Percentiles rank a stretch among this genome's conserved stretches.
Evolutionary conservation across 2,113 vertebrate species (phyloP).

Genomic region (Sinocyclocheilus maitianheensis): DNA sequence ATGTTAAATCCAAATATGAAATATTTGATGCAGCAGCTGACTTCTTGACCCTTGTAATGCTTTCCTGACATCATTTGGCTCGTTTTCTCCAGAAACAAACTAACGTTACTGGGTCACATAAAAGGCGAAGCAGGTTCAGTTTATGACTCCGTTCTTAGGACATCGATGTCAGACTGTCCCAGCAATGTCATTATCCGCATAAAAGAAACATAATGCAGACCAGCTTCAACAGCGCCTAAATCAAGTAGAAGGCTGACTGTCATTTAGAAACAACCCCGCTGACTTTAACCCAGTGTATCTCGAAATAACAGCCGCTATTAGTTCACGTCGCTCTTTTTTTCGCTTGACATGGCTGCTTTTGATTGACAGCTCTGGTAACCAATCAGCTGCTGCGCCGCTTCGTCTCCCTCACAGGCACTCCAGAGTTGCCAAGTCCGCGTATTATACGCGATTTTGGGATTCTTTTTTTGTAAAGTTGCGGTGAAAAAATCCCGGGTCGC

Average conservation of each 20-base stretch:
- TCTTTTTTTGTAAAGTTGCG: too few relatives aligned
- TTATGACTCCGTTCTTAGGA: conserved; percentile 4
- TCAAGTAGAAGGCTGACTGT: not conserved
- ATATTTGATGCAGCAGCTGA: conserved; percentile 99
- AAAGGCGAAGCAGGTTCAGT: conserved; percentile 49
- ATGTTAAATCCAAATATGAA: conserved; percentile 99
- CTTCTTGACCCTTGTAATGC: conserved; percentile 93
- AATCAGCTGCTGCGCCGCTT: conserved; percentile 35
- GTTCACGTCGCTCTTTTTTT: conserved; percentile 1
- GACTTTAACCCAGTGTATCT: not conserved
- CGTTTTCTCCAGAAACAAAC: conserved; percentile 3
- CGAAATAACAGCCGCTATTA: conserved; percentile 5
- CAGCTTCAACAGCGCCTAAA: not conserved
- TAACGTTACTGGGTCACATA: not conserved
- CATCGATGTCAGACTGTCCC: conserved; percentile 16
- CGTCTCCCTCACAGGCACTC: not conserved
- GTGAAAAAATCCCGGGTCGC: too few relatives aligned
- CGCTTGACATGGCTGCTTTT: conserved; percentile 52
- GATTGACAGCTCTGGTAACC: conserved; percentile 46
- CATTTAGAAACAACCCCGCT: not conserved
- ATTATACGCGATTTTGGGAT: too few relatives aligned
- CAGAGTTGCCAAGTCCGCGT: too few relatives aligned
- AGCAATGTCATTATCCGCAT: conserved; percentile 20
- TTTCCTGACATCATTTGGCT: conserved; percentile 88
- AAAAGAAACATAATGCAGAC: conserved; percentile 34